phyloP scores from a whole-genome alignment of 2,113 vertebrate genomes.

The Talpa occidentalis region DNA sequence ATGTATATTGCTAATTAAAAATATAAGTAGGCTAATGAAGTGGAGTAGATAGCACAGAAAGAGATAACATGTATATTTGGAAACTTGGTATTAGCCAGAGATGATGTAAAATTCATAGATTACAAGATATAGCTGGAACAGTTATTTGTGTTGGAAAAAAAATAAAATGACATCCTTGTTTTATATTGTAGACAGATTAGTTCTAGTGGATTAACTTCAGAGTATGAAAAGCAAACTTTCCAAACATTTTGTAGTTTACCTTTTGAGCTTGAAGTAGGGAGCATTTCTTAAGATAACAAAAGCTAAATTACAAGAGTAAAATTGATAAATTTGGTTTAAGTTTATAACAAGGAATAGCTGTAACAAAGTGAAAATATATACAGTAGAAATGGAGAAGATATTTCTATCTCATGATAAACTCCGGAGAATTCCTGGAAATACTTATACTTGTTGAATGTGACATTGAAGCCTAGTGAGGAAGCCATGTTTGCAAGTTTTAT shows the following conservation, averaged over 20 bases:
- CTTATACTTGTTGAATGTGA: not conserved
- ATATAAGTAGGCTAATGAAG: not conserved
- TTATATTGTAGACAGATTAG: not conserved
- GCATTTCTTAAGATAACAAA: not conserved
- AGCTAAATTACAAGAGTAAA: not conserved
- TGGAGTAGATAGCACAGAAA: not conserved
- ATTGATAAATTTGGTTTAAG: conserved; percentile 6
- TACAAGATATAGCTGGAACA: not conserved
- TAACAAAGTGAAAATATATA: not conserved
- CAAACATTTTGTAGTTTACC: not conserved
- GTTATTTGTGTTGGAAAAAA: not conserved
- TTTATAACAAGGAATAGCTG: not conserved
- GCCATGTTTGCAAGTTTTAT: not conserved
- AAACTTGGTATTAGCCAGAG: conserved; percentile 22
- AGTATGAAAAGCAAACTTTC: not conserved
- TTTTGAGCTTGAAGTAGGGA: not conserved
- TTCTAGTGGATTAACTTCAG: conserved; percentile 24
- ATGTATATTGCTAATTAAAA: conserved; percentile 4
- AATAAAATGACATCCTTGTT: not conserved
- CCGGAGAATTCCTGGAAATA: not conserved
- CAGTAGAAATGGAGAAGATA: not conserved
- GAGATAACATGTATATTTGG: not conserved
- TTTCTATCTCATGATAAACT: not conserved
- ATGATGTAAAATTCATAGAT: conserved; percentile 23
- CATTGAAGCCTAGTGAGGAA: not conserved